A percentile compares a stretch with the other conserved stretches of the same genome.
These are phyloP conservation scores for Callipepla squamata DNA, from an alignment of 2,113 vertebrate species.

Conservation along the genomic window DNA sequence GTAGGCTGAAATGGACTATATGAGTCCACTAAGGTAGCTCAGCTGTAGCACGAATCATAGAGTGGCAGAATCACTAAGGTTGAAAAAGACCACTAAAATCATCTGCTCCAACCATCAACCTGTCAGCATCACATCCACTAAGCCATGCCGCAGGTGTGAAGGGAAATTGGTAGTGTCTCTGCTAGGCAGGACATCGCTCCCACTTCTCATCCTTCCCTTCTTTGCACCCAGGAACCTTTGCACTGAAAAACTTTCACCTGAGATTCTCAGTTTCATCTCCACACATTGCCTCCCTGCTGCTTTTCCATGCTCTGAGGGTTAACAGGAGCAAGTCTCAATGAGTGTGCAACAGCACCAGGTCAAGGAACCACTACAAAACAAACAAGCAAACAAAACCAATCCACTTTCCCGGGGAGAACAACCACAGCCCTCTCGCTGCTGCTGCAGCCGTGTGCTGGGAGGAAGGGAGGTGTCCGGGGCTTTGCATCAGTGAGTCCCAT, in stretches of 20 bases:
- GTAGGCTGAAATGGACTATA: not conserved
- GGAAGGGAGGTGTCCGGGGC: not conserved
- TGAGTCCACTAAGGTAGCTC: not conserved
- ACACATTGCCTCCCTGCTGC: not conserved
- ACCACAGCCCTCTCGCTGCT: not conserved
- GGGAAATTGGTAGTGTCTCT: not conserved
- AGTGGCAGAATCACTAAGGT: too few species aligned
- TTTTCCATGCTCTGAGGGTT: not conserved
- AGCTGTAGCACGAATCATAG: not conserved
- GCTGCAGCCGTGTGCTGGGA: not conserved
- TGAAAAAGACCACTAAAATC: too few species aligned
- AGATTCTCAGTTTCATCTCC: not conserved
- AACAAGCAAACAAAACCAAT: not conserved
- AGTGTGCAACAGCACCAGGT: not conserved
- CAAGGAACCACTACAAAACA: not conserved
- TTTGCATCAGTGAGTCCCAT: constrained; percentile 19
- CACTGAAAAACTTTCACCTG: not conserved
- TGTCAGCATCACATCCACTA: too few species aligned
- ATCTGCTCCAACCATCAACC: too few species aligned
- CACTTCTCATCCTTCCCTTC: not conserved
- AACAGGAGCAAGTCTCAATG: not conserved
- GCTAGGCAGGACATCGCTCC: not conserved
- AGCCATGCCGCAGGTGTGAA: not conserved
- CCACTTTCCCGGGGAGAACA: not conserved
- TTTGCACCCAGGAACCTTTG: not conserved